Percentiles rank a stretch among this genome's conserved stretches.
Evolutionary conservation across 23 tunicate genomes (phyloP).

Genomic region (Diplosoma virens): DNA sequence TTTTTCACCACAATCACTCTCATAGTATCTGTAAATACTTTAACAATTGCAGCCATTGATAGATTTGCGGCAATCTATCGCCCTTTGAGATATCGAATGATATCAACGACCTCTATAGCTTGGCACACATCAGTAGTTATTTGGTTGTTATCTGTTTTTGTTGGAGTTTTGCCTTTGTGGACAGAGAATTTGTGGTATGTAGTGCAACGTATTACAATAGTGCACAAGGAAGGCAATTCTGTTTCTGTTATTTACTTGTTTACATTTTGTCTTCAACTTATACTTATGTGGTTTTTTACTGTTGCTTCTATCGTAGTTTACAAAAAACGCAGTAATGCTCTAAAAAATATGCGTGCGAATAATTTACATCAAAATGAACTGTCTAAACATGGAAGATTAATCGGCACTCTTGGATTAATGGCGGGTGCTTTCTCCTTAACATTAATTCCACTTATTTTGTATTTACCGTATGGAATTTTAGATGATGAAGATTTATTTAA

Average conservation of each 20-base stretch:
- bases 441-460: no score
- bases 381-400: conserved; percentile 25
- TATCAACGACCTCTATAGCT: neutral
- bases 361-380: neutral
- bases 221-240: conserved; percentile 4
- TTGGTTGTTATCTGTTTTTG: neutral
- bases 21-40: conserved; percentile 28
- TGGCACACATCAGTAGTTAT: neutral
- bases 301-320: conserved; percentile 26
- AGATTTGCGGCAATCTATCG: conserved; percentile 35
- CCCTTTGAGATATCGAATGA: conserved; percentile 18
- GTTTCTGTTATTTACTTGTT: conserved; percentile 21
- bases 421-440: conserved; percentile 54
- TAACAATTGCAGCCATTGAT: conserved; percentile 33
- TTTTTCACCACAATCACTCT: conserved; percentile 29
- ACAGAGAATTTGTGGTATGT: conserved; percentile 7
- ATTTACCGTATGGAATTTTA: no score
- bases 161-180: conserved; percentile 36
- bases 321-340: neutral
- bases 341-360: neutral
- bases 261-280: conserved; percentile 32
- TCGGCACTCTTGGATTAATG: conserved; percentile 64
- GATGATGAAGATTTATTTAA: no score
- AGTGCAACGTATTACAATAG: conserved; percentile 19
- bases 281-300: conserved; percentile 46